phyloP scores from a whole-genome alignment of 2,888 invertebrate genomes.

The Aromia moschata region DNA sequence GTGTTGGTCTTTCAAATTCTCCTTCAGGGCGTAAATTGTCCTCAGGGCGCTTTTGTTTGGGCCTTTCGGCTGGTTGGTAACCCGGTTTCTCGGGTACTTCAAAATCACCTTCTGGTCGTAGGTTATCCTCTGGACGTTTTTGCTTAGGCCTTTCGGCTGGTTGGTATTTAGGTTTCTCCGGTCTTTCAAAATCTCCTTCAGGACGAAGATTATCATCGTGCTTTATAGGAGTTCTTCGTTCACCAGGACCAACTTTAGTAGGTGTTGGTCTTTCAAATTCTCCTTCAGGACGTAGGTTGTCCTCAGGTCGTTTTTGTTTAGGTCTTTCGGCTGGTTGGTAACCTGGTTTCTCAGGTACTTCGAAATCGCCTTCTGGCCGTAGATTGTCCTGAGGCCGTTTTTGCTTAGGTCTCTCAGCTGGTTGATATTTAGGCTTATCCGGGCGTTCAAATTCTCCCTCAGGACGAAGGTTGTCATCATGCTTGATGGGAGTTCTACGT shows the following conservation, averaged over 20 bases:
- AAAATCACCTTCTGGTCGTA: constrained; percentile 68
- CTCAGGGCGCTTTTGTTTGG: constrained; percentile 64
- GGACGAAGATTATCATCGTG: constrained; percentile 65
- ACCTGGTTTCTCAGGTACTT: constrained; percentile 60
- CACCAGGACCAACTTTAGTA: constrained; percentile 61
- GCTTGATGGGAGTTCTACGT: constrained; percentile 52
- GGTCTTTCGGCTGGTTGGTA: constrained; percentile 60
- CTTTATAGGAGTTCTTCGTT: constrained; percentile 57
- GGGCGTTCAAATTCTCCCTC: constrained; percentile 66
- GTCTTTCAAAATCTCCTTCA: constrained; percentile 63
- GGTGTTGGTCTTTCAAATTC: constrained; percentile 64
- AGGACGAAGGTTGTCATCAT: constrained; percentile 55
- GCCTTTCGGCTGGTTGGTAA: constrained; percentile 56
- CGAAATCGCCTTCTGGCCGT: constrained; percentile 69
- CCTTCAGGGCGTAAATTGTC: constrained; percentile 62
- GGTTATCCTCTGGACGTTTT: constrained; percentile 61
- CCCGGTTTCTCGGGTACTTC: constrained; percentile 56
- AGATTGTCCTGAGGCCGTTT: constrained; percentile 60
- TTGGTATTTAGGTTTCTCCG: constrained; percentile 55
- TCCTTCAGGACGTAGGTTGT: constrained; percentile 60
- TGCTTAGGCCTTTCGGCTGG: constrained; percentile 60
- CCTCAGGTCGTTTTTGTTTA: constrained; percentile 56
- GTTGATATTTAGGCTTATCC: constrained; percentile 58
- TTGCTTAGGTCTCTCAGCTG: constrained; percentile 59
- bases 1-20: constrained; percentile 58